These are phyloP conservation scores for Caenorhabditis sulstoni DNA, from an alignment of 2,888 invertebrate genomes.

Conservation along the genomic window DNA sequence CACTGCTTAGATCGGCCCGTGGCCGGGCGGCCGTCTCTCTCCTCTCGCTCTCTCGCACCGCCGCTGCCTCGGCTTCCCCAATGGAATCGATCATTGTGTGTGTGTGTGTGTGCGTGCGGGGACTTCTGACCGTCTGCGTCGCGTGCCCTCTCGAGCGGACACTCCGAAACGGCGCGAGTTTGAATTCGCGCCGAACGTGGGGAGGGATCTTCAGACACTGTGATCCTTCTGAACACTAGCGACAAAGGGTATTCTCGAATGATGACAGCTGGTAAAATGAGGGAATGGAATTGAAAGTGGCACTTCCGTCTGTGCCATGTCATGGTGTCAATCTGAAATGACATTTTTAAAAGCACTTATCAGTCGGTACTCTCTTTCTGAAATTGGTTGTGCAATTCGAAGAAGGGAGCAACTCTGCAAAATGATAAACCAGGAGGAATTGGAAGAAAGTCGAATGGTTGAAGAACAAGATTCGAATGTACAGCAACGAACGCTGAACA, in stretches of 20 bases:
- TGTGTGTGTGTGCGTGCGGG: neutral
- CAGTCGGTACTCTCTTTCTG: neutral
- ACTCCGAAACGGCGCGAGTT: constrained; percentile 11
- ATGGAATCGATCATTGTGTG: constrained; percentile 19
- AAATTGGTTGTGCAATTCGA: neutral
- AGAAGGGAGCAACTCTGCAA: no score
- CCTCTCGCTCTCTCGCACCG: constrained; percentile 4
- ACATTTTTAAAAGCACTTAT: neutral
- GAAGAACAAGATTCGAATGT: no score
- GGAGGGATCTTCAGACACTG: no score
- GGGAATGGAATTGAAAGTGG: no score
- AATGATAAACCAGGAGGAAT: no score
- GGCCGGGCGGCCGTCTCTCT: constrained; percentile 8
- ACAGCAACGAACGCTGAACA: no score
- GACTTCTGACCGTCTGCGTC: constrained; percentile 9
- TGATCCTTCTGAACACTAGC: no score
- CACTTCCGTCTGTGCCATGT: neutral
- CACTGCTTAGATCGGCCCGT: constrained; percentile 17
- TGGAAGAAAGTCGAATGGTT: no score
- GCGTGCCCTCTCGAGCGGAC: neutral
- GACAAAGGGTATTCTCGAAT: no score
- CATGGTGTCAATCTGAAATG: constrained; percentile 17
- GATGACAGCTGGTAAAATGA: no score
- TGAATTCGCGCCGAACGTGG: constrained; percentile 6
- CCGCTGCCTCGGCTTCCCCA: neutral